Evolutionary conservation across 2,888 invertebrate species (phyloP).

Genomic region (Pristionchus exspectatus): DNA sequence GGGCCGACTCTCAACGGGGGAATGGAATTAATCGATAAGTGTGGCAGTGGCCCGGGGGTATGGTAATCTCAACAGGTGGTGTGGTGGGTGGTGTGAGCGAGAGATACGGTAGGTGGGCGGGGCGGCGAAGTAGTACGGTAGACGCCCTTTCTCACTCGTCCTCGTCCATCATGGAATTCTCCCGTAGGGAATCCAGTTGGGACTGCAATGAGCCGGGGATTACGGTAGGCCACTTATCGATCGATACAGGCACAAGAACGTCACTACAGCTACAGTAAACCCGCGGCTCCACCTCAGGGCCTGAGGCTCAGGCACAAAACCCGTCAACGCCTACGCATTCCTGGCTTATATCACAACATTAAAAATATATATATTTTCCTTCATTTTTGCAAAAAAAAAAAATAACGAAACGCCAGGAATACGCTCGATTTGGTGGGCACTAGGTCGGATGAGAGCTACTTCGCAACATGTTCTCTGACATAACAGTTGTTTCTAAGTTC

Average conservation of each 20-base stretch:
- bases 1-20: not conserved
- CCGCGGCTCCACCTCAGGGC: not conserved
- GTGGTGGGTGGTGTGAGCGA: not conserved
- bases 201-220: not conserved
- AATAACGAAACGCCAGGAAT: no score
- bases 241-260: not conserved
- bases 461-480: no score
- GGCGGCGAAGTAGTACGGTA: not conserved
- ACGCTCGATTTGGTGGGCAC: no score
- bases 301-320: no score
- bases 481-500: no score
- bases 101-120: not conserved
- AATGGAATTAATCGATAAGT: not conserved
- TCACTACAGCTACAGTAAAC: not conserved
- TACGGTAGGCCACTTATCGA: not conserved
- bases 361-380: no score
- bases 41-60: not conserved
- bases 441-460: no score
- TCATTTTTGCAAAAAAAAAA: no score
- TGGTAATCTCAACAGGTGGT: not conserved
- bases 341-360: no score
- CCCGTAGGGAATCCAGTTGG: constrained; percentile 51
- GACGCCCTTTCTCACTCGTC: not conserved
- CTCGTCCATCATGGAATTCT: constrained; percentile 43
- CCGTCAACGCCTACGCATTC: no score